phyloP scores from a whole-genome alignment of 2,113 vertebrate genomes.

The Camelus dromedarius region DNA sequence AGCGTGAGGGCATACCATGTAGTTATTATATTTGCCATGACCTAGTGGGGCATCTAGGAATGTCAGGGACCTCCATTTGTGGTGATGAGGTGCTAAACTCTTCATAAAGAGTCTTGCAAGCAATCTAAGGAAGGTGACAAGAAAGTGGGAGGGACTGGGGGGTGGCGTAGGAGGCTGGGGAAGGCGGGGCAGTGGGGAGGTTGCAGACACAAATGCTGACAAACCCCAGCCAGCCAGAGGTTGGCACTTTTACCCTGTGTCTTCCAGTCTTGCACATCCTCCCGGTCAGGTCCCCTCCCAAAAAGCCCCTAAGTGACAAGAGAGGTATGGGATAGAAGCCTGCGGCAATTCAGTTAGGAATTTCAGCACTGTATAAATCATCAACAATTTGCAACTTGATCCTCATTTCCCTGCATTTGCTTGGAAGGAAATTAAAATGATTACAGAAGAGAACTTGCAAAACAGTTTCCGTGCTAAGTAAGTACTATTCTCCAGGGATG shows the following conservation, averaged over 20 bases:
- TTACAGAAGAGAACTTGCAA: not conserved
- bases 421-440: constrained; percentile 7
- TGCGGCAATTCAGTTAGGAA: not conserved
- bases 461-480: not conserved
- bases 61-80: not conserved
- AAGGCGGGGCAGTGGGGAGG: not conserved
- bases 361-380: not conserved
- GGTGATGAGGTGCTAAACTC: not conserved
- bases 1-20: not conserved
- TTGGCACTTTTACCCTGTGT: not conserved
- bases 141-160: rapidly evolving
- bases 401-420: not conserved
- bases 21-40: not conserved
- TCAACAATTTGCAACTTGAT: not conserved
- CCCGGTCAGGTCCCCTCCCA: not conserved
- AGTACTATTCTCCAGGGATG: not conserved
- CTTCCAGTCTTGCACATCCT: not conserved
- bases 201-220: not conserved
- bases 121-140: not conserved
- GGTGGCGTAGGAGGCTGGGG: rapidly evolving
- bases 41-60: not conserved
- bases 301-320: not conserved
- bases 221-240: not conserved
- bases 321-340: not conserved
- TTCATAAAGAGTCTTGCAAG: not conserved